A percentile compares a stretch with the other conserved stretches of the same genome.
These are phyloP conservation scores for Drosophila leonis DNA, from an alignment of 2,888 invertebrate genomes.

Conservation along the genomic window DNA sequence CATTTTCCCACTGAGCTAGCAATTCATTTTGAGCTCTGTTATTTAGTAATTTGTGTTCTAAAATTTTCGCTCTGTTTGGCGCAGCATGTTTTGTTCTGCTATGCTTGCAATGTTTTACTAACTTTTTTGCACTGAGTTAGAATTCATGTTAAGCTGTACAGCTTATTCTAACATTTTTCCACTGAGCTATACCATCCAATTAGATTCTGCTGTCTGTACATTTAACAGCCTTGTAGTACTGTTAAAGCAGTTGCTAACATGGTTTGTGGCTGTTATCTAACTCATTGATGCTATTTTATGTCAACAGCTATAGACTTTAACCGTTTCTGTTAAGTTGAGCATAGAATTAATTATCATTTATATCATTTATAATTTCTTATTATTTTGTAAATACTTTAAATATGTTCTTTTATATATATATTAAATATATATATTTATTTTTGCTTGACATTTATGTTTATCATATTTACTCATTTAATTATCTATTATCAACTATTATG, in stretches of 20 bases:
- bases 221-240: too few species aligned
- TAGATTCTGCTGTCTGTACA: too few species aligned
- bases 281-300: not conserved
- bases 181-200: too few species aligned
- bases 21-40: too few species aligned
- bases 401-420: too few species aligned
- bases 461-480: not conserved
- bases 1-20: too few species aligned
- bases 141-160: not conserved
- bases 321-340: not conserved
- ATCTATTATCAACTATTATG: not conserved
- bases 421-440: too few species aligned
- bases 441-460: too few species aligned
- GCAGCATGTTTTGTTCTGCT: too few species aligned
- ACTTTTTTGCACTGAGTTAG: not conserved
- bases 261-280: not conserved
- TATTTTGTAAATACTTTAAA: not conserved
- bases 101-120: not conserved
- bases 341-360: not conserved
- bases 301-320: not conserved
- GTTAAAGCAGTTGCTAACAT: too few species aligned
- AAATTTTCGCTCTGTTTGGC: too few species aligned
- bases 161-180: not conserved
- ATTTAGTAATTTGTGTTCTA: too few species aligned
- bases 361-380: not conserved